phyloP scores from a whole-genome alignment of 2,797 vertebrate species.

The Streptopelia turtur region DNA sequence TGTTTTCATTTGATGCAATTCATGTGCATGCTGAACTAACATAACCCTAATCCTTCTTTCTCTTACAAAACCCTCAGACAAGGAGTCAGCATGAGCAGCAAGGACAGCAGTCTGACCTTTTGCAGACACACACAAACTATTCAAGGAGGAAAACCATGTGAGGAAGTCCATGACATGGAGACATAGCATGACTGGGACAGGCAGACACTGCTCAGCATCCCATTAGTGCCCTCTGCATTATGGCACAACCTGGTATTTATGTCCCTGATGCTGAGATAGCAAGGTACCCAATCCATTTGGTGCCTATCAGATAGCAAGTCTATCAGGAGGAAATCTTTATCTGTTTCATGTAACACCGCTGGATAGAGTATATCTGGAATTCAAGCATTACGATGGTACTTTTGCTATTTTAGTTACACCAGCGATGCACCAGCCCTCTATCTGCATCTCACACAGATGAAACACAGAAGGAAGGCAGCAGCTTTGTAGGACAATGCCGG shows the following conservation, averaged over 20 bases:
- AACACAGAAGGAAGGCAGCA: neutral
- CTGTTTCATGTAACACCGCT: neutral
- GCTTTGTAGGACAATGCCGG: neutral
- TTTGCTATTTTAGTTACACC: neutral
- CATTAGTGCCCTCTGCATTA: neutral
- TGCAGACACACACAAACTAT: neutral
- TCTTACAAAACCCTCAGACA: neutral
- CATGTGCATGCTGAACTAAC: accelerated
- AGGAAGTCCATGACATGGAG: neutral
- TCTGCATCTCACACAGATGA: neutral
- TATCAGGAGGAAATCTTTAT: constrained; percentile 7
- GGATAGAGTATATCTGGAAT: neutral
- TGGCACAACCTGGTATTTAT: neutral
- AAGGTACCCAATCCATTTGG: neutral
- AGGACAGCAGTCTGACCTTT: neutral
- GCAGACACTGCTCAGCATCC: neutral
- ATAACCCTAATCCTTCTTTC: neutral
- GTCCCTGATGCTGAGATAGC: neutral
- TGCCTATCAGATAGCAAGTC: neutral
- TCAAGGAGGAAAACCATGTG: neutral
- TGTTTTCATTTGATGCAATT: neutral
- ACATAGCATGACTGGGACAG: accelerated
- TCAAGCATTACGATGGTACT: neutral
- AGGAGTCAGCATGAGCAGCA: neutral
- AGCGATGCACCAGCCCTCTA: neutral